Percentiles rank a stretch among this genome's conserved stretches.
Evolutionary conservation across 2,888 invertebrate species (phyloP).

Genomic region (Apoda limacodes): DNA sequence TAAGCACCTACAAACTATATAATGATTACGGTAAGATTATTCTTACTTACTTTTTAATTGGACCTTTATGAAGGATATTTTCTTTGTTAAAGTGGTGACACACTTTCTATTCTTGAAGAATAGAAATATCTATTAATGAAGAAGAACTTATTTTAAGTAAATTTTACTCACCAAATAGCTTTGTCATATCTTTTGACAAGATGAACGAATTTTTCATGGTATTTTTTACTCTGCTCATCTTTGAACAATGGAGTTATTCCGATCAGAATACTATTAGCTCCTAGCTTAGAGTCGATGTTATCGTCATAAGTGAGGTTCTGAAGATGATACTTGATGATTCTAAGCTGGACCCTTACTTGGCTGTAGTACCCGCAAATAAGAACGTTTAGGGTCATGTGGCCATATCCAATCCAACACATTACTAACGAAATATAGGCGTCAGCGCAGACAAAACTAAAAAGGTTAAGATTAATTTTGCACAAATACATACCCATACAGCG

Average conservation of each 20-base stretch:
- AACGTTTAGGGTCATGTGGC: slow-evolving; percentile 7
- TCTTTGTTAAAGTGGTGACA: no score
- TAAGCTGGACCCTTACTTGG: slow-evolving; percentile 6
- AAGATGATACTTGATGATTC: slow-evolving; percentile 4
- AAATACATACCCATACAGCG: no score
- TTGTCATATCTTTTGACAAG: slow-evolving; percentile 8
- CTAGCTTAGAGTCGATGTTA: neutral
- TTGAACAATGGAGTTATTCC: no score
- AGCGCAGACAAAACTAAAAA: neutral
- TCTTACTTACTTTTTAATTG: no score
- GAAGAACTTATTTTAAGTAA: no score
- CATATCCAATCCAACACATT: slow-evolving; percentile 7
- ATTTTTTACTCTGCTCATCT: neutral
- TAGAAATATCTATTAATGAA: no score
- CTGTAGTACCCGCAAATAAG: slow-evolving; percentile 8
- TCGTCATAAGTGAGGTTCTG: neutral
- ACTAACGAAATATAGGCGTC: neutral
- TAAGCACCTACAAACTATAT: no score
- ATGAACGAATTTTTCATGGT: slow-evolving; percentile 2
- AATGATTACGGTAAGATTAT: no score
- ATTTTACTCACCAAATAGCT: slow-evolving; percentile 7
- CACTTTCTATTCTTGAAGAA: no score
- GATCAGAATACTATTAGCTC: neutral
- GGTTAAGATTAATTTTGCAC: no score
- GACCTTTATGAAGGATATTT: no score